Evolutionary conservation across 1,140 invertebrate species (phyloP), one percentile per base, ranked within the genome.

Genomic region (Rhyacophila brunnea): DNA sequence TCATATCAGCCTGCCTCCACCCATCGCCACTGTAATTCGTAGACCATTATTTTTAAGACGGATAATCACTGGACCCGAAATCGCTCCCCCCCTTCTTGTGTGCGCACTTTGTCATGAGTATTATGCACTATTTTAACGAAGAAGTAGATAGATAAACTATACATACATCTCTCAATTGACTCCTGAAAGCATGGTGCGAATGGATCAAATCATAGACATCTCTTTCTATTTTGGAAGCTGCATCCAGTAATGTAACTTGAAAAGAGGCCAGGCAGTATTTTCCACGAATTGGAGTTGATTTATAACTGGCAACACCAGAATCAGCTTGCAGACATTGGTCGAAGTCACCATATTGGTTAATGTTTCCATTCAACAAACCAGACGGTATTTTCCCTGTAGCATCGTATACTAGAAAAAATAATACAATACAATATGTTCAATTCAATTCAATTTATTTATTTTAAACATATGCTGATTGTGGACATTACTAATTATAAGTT

Each of bases 131-230:
- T n/a, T n/a, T n/a, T n/a, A n/a, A n/a, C n/a, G n/a, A n/a, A n/a
- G n/a, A n/a, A n/a, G n/a, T n/a, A n/a, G n/a, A n/a, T n/a, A n/a
- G n/a, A 13, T 40, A 55, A 34, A 55, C 7, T 54, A 50, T 67
- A 83, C 83, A 85, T 71, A 86, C 85, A 67, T 87, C 84, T 52
- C 77, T 75, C 50, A 86, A 70, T 60, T 83, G 83, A 69, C 83
- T 86, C 51, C 72, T 77, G 64, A 86, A 84, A n/a, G 81, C 77
- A 42, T 83, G 80, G 64, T 86, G 81, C 2, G 85, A 83, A 58
- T 86, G 83, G 6, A 84, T 55, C n/a, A 86, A 67, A 20, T 79
- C 74, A 61, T 84, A 80, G 13, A 85, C 69, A 1, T 78, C 64
- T 46, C 73, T 73, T n/a, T 85, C 65, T 34, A 80, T 75, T 13